phyloP scores from a whole-genome alignment of 30 jellyfish, hydroid and myxozoan species.

The Pseudorhiza aurosa region DNA sequence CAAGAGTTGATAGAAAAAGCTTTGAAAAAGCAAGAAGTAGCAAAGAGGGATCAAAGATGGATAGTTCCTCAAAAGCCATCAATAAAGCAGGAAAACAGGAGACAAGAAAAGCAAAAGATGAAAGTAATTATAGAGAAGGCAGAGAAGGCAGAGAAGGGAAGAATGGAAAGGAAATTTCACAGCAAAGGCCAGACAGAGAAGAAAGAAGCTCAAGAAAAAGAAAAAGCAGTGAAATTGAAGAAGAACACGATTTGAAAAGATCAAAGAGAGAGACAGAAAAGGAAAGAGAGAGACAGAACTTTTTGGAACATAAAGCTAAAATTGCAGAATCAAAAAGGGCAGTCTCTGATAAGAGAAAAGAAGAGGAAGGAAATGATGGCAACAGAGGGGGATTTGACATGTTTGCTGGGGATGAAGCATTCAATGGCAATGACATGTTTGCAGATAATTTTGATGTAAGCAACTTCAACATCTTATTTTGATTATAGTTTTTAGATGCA shows the following conservation, averaged over 20 bases:
- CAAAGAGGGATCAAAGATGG: background rate
- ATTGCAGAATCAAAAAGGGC: constrained; percentile 25
- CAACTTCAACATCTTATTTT: too few relatives aligned
- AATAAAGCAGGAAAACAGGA: background rate
- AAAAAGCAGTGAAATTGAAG: background rate
- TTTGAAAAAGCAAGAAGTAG: background rate
- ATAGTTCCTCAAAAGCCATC: background rate
- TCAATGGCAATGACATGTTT: constrained; percentile 86
- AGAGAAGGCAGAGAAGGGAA: too few relatives aligned
- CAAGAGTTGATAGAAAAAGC: background rate
- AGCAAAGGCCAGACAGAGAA: background rate
- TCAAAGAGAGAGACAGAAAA: background rate
- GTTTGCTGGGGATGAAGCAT: constrained; percentile 92
- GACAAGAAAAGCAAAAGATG: constrained; percentile 4
- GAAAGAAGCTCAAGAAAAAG: constrained; percentile 2
- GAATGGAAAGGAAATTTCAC: background rate
- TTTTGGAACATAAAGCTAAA: constrained; percentile 36
- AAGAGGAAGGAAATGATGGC: constrained; percentile 7
- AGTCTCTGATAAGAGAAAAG: constrained; percentile 35
- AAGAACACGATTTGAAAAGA: background rate
- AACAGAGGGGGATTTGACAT: constrained; percentile 66
- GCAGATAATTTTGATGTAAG: constrained; percentile 93
- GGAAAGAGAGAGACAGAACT: constrained; percentile 22
- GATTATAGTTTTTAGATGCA: too few relatives aligned
- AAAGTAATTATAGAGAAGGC: background rate